Evolutionary conservation across 2,797 vertebrate species (phyloP).

Genomic region (Enteromius thamalakanensis): DNA sequence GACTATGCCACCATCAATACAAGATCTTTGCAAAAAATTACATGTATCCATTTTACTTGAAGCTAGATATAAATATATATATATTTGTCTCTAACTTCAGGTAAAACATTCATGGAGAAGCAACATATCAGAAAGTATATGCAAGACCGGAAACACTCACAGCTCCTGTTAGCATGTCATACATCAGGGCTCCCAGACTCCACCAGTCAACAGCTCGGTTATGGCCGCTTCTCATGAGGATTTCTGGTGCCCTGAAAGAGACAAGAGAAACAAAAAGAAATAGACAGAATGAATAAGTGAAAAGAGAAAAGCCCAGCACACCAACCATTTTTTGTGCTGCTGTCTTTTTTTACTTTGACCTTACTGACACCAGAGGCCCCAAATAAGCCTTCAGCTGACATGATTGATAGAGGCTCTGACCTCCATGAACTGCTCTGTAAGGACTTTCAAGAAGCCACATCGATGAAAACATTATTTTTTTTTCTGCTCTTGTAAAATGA

Average conservation of each 20-base stretch:
- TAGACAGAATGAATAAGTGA: background rate
- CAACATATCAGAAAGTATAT: slow-evolving; percentile 31
- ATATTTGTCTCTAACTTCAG: background rate
- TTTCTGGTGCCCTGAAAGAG: slow-evolving; percentile 89
- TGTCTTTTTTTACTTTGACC: slow-evolving; percentile 24
- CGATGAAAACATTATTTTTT: background rate
- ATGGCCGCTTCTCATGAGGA: slow-evolving; percentile 94
- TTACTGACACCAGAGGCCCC: slow-evolving; percentile 14
- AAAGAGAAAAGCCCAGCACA: background rate
- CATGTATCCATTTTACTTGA: too few species aligned
- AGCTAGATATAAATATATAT: too few species aligned
- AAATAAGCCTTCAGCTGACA: background rate
- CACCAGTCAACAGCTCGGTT: slow-evolving; percentile 98
- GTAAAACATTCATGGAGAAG: background rate
- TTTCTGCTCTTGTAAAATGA: background rate
- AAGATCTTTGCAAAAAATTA: too few species aligned
- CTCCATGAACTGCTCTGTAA: slow-evolving; percentile 15
- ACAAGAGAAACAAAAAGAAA: slow-evolving; percentile 20
- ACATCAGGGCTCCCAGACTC: slow-evolving; percentile 96
- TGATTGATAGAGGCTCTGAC: slow-evolving; percentile 30
- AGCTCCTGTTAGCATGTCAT: slow-evolving; percentile 97
- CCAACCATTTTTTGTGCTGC: slow-evolving; percentile 5
- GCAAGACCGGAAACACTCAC: slow-evolving; percentile 84
- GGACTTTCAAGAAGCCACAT: slow-evolving; percentile 11
- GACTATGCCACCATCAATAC: too few species aligned